Evolutionary conservation across 2,888 invertebrate genomes (phyloP).

Genomic region (Asteroscopus sphinx): DNA sequence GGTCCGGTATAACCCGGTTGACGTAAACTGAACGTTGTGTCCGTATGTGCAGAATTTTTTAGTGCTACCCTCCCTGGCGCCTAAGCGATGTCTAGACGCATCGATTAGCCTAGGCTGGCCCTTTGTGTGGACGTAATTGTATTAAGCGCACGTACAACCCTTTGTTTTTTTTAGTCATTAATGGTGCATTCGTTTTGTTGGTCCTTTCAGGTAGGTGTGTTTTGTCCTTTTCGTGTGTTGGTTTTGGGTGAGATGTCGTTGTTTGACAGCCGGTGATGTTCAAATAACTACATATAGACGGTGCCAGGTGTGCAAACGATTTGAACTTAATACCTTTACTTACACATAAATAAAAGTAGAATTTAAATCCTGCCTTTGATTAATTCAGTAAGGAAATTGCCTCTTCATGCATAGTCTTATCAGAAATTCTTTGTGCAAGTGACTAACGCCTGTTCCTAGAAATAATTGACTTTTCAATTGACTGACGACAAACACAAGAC

Average conservation of each 20-base stretch:
- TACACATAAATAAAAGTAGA: conserved; percentile 3
- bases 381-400: conserved; percentile 32
- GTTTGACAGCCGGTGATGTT: background rate
- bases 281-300: background rate
- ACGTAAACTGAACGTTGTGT: conserved; percentile 44
- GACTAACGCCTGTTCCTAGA: conserved; percentile 35
- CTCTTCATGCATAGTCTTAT: conserved; percentile 23
- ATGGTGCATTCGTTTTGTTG: conserved; percentile 28
- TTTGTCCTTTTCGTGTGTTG: conserved; percentile 13
- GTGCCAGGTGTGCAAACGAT: background rate
- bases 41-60: conserved; percentile 58
- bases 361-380: conserved; percentile 21
- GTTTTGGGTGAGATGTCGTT: background rate
- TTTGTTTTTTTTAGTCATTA: conserved; percentile 65
- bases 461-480: conserved; percentile 29
- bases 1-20: conserved; percentile 24
- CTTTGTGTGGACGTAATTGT: conserved; percentile 71
- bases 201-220: conserved; percentile 17
- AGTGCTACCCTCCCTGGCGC: conserved; percentile 62
- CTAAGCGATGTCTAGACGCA: conserved; percentile 81
- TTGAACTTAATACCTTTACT: background rate
- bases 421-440: conserved; percentile 18
- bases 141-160: conserved; percentile 61
- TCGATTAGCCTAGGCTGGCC: conserved; percentile 79
- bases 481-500: conserved; percentile 15